Percentiles rank a stretch among this genome's conserved stretches.
These are phyloP conservation scores for Rallus limicola DNA, from an alignment of 2,113 vertebrate genomes.

Conservation along the genomic window DNA sequence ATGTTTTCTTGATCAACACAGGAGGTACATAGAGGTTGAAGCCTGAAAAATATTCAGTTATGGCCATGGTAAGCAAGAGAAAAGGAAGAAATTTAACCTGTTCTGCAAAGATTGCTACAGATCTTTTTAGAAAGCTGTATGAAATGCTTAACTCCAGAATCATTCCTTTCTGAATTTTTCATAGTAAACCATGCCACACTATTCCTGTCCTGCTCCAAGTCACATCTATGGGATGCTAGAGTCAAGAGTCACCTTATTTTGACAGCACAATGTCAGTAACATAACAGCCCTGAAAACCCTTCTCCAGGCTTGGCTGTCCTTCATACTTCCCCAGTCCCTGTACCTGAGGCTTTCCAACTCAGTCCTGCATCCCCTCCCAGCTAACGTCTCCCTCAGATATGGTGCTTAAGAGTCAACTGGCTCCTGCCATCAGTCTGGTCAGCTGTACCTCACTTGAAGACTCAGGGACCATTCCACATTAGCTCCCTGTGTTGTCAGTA, in stretches of 20 bases:
- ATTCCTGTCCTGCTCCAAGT: not conserved
- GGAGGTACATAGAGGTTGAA: not conserved
- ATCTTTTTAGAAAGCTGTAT: not conserved
- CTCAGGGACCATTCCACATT: not conserved
- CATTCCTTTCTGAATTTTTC: not conserved
- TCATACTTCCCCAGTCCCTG: not conserved
- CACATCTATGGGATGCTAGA: not conserved
- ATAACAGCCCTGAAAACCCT: not conserved
- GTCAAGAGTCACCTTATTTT: not conserved
- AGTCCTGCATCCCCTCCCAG: not conserved
- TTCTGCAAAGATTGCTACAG: not conserved
- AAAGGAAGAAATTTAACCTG: not conserved
- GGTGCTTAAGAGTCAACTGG: not conserved
- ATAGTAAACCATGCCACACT: not conserved
- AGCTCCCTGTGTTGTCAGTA: not conserved
- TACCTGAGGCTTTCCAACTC: not conserved
- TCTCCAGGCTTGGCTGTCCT: not conserved
- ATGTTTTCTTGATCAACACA: not conserved
- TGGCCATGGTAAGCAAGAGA: not conserved
- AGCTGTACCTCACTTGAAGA: not conserved
- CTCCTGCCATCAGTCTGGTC: not conserved
- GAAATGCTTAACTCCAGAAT: not conserved
- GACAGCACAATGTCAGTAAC: not conserved
- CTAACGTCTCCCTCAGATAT: not conserved
- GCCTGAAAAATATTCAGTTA: not conserved